phyloP scores from a whole-genome alignment of 1,140 invertebrate genomes.

The Pseudomyrmex cubaensis region DNA sequence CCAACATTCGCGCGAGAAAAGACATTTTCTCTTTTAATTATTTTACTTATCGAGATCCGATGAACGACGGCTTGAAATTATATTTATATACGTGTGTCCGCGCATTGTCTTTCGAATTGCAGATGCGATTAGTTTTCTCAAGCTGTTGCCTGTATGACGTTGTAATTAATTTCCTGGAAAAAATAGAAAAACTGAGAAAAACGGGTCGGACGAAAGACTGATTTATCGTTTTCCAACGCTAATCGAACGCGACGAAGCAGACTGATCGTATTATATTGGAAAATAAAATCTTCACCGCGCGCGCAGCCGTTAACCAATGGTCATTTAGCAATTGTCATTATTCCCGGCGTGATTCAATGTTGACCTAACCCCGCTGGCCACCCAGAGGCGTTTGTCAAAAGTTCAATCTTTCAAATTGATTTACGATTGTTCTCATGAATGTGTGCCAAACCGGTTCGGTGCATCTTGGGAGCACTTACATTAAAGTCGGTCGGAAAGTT shows the following conservation, averaged over 20 bases:
- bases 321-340: slow-evolving; percentile 61
- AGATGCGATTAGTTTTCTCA: background rate
- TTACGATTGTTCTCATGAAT: slow-evolving; percentile 60
- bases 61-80: background rate
- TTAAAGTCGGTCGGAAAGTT: slow-evolving; percentile 33
- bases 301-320: slow-evolving; percentile 1
- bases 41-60: slow-evolving; percentile 50
- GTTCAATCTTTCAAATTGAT: slow-evolving; percentile 63
- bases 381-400: slow-evolving; percentile 60
- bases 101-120: too few species aligned
- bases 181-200: background rate
- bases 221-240: background rate
- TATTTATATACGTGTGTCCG: too few species aligned
- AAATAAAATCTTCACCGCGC: slow-evolving; percentile 31
- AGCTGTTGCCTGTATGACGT: too few species aligned
- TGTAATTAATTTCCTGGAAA: too few species aligned
- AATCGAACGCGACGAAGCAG: slow-evolving; percentile 4
- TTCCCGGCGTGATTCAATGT: slow-evolving; percentile 58
- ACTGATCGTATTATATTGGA: background rate
- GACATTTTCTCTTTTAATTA: slow-evolving; percentile 57
- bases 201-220: background rate
- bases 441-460: slow-evolving; percentile 54
- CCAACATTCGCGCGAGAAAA: background rate
- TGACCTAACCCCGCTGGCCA: slow-evolving; percentile 56
- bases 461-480: background rate